Percentiles rank a stretch among this genome's conserved stretches.
These are phyloP conservation scores for Apostichopus parvimensis DNA, from an alignment of 35 echinoderm and acorn worm genomes.

Conservation along the genomic window DNA sequence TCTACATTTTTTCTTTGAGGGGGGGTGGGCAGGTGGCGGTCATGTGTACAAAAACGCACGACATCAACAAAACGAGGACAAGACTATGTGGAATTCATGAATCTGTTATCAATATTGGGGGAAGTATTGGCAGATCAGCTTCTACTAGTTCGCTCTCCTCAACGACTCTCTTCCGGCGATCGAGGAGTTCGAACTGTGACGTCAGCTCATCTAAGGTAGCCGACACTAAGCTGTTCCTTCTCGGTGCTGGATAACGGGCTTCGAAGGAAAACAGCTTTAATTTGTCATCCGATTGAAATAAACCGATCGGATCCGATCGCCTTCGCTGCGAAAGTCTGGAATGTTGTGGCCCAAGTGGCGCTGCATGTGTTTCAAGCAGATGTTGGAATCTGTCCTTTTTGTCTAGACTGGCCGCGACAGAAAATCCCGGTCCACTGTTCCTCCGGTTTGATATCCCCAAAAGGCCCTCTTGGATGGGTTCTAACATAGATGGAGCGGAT, in stretches of 20 bases:
- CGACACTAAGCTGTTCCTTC: slow-evolving; percentile 46
- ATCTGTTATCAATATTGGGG: slow-evolving; percentile 42
- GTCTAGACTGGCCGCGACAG: background rate
- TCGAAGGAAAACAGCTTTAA: slow-evolving; percentile 41
- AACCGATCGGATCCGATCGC: slow-evolving; percentile 44
- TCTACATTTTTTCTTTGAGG: no score
- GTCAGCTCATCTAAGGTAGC: slow-evolving; percentile 38
- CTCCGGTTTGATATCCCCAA: slow-evolving; percentile 22
- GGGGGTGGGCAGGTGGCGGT: no score
- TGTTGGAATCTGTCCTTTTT: slow-evolving; percentile 13
- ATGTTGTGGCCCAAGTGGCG: background rate
- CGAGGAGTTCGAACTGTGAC: slow-evolving; percentile 45
- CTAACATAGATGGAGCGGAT: slow-evolving; percentile 52
- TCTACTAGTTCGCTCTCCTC: slow-evolving; percentile 27
- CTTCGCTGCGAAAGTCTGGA: background rate
- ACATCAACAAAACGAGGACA: no score
- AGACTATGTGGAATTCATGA: background rate
- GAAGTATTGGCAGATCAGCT: background rate
- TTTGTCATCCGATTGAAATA: background rate
- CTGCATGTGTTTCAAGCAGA: background rate
- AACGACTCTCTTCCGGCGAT: slow-evolving; percentile 36
- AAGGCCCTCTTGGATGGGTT: slow-evolving; percentile 49
- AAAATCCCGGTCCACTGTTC: background rate
- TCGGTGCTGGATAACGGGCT: slow-evolving; percentile 36
- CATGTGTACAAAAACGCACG: no score